These are phyloP conservation scores for Myotis daubentonii DNA, from an alignment of 2,797 vertebrate species.

Conservation along the genomic window DNA sequence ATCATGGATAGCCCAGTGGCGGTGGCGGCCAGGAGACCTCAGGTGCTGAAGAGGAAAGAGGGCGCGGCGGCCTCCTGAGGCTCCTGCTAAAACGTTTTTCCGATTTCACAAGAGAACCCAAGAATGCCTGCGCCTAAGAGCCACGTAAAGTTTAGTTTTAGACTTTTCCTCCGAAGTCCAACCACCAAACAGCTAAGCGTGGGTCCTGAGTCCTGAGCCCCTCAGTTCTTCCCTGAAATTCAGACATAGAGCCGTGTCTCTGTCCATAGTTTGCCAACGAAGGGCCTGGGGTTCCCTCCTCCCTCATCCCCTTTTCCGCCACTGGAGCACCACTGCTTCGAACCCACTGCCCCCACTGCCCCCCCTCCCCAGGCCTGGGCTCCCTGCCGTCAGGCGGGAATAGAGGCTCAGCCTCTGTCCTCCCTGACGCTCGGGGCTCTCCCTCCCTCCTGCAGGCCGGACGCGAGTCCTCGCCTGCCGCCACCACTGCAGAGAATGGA, in stretches of 20 bases:
- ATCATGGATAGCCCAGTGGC: too few relatives aligned
- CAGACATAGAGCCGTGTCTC: not conserved
- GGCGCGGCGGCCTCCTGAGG: fast-evolving
- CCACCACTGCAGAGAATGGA: conserved; percentile 86
- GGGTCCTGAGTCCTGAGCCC: not conserved
- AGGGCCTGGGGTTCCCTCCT: not conserved
- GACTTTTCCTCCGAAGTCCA: not conserved
- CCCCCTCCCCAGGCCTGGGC: not conserved
- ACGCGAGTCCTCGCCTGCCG: conserved; percentile 84
- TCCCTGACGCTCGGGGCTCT: not conserved
- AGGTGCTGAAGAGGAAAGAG: not conserved
- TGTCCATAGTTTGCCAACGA: not conserved
- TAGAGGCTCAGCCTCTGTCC: not conserved
- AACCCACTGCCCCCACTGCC: not conserved
- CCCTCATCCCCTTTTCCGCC: not conserved
- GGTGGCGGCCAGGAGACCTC: too few relatives aligned
- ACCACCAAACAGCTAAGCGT: not conserved
- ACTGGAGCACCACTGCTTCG: not conserved
- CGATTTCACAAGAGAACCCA: not conserved
- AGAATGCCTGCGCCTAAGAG: not conserved
- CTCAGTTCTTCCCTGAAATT: not conserved
- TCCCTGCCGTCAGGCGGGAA: not conserved
- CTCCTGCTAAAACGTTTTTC: not conserved
- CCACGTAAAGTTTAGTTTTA: not conserved
- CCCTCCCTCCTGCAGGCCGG: conserved; percentile 79